A percentile compares a stretch with the other conserved stretches of the same genome.
Evolutionary conservation across 2,888 invertebrate species (phyloP).

Genomic region (Orthosia gracilis): DNA sequence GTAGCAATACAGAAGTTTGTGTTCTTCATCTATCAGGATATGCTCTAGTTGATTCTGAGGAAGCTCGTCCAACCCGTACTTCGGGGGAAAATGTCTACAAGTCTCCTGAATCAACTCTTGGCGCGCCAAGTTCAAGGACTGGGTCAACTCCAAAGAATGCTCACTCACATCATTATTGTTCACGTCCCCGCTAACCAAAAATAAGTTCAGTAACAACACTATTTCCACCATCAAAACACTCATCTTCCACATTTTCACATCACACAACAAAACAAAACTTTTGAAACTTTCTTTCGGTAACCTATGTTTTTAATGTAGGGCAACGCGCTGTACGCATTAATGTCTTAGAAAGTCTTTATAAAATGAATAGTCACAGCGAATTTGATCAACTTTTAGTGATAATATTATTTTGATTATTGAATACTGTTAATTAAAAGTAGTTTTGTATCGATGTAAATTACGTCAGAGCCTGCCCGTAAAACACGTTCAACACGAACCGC

Average conservation of each 20-base stretch:
- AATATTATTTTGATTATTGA: slow-evolving; percentile 32
- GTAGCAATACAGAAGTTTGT: slow-evolving; percentile 97
- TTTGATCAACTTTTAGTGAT: slow-evolving; percentile 57
- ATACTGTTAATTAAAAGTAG: not conserved
- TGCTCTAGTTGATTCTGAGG: slow-evolving; percentile 93
- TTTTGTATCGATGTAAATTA: slow-evolving; percentile 56
- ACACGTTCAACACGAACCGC: not conserved
- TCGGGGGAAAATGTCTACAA: slow-evolving; percentile 90
- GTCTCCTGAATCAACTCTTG: slow-evolving; percentile 92
- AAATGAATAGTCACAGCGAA: slow-evolving; percentile 9
- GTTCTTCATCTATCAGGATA: slow-evolving; percentile 95
- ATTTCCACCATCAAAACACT: slow-evolving; percentile 72
- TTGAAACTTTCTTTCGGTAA: slow-evolving; percentile 82
- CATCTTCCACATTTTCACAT: slow-evolving; percentile 79
- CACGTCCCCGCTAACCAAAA: slow-evolving; percentile 78
- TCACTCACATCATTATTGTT: slow-evolving; percentile 77
- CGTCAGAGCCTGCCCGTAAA: slow-evolving; percentile 15
- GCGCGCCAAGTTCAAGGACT: slow-evolving; percentile 92
- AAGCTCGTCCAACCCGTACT: slow-evolving; percentile 84
- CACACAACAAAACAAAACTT: slow-evolving; percentile 71
- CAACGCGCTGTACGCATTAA: slow-evolving; percentile 66
- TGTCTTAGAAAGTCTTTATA: slow-evolving; percentile 34
- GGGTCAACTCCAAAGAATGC: slow-evolving; percentile 91
- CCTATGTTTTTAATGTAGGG: slow-evolving; percentile 80
- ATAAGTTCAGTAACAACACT: slow-evolving; percentile 77